These are phyloP conservation scores for Polypedilum vanderplanki DNA, from an alignment of 1,140 invertebrate genomes.

Conservation along the genomic window DNA sequence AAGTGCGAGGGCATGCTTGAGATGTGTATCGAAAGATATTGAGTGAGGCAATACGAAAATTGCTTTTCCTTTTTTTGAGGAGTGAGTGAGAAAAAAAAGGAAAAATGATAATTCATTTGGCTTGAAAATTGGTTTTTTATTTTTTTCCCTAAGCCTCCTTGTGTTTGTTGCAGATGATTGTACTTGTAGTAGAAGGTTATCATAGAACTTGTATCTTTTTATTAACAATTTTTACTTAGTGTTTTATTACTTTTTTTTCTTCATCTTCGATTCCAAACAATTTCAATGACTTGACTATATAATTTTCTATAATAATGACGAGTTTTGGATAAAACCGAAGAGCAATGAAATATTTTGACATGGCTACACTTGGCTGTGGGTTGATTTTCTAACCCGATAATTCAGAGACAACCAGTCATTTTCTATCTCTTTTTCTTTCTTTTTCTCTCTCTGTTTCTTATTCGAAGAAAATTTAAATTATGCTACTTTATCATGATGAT, in stretches of 20 bases:
- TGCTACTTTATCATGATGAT: conserved; percentile 29
- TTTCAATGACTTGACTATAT: background rate
- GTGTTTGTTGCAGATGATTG: background rate
- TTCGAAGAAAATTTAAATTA: conserved; percentile 25
- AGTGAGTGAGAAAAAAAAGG: background rate
- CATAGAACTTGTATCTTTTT: background rate
- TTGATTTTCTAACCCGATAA: background rate
- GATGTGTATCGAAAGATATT: background rate
- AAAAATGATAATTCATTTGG: conserved; percentile 24
- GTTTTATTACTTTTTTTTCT: background rate
- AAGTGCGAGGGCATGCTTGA: conserved; percentile 1
- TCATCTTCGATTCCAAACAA: background rate
- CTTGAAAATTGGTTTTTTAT: conserved; percentile 27
- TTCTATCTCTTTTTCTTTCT: background rate
- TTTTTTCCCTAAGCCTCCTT: background rate
- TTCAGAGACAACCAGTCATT: conserved; percentile 11
- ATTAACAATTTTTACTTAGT: background rate
- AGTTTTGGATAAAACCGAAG: background rate
- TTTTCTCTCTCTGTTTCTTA: background rate
- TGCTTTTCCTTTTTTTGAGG: background rate
- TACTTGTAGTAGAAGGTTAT: background rate
- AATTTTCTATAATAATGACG: conserved; percentile 14
- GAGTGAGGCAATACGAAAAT: background rate
- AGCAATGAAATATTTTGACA: background rate
- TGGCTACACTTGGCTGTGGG: background rate